Evolutionary conservation across 2,888 invertebrate species (phyloP), one percentile per base, ranked within the genome.

Genomic region (Achlya flavicornis): DNA sequence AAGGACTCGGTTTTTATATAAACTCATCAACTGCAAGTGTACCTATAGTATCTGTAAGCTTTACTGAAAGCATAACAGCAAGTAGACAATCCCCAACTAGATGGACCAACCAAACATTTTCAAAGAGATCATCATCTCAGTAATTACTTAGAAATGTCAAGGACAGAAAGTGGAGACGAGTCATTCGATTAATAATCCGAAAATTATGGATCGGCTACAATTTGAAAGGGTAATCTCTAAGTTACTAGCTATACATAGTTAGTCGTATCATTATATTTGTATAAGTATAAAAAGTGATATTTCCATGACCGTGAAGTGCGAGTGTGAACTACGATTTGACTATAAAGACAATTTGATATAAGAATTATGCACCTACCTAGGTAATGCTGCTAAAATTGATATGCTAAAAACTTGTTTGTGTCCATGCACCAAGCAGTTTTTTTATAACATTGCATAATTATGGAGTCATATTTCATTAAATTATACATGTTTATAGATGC

Each of bases 341-440:
- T 53, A n/a, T 14, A 19, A 19, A 53, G 53, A 10, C 10, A n/a
- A 19, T 19, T 19, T 53, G 53, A 53, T 53, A 53, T n/a, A 3
- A 3, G n/a, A 10, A 19, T 8, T 16, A 53, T 1, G 4, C 19
- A 53, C 7, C 10, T 53, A 53, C 19, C 53, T 53, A 53, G 53
- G 53, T 53, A 53, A 19, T 53, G 19, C 19, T 16, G 48, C 16
- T 53, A 60, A 19, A 43, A 38, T 26, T 8, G 41, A 26, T 60
- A 26, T 14, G 71, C 70, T 67, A 65, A 64, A 66, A 75, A 75
- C 76, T 67, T 43, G 73, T 77, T 75, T 70, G 62, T 64, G 63
- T 65, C 68, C 60, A 63, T 66, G 58, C 69, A 59, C 58, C 48
- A 48, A 59, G 61, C 67, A 66, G 69, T 77, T 67, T 66, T n/a